Conservation (phyloP, 2,113 vertebrate genomes). For the Upupa epops region DNA sequence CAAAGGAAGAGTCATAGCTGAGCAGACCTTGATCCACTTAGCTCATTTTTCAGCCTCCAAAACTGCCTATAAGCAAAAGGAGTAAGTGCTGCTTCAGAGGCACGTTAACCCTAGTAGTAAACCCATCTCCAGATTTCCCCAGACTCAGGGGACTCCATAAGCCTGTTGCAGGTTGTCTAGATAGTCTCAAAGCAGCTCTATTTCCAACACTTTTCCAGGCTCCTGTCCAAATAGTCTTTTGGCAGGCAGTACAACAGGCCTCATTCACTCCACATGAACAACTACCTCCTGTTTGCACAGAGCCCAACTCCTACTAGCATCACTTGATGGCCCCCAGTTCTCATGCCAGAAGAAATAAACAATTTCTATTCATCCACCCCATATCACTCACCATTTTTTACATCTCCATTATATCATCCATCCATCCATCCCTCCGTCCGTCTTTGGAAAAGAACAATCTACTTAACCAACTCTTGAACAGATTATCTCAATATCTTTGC, state of each 20-base stretch:
- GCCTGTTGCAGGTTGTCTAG: not conserved
- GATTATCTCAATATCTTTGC: not conserved
- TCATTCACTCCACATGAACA: not conserved
- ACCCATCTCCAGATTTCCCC: not conserved
- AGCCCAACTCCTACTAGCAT: not conserved
- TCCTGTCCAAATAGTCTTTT: not conserved
- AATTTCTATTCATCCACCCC: not conserved
- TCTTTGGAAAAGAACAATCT: not conserved
- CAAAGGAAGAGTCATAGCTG: not conserved
- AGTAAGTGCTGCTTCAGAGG: fast-evolving
- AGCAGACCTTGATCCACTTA: not conserved
- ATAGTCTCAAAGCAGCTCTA: not conserved
- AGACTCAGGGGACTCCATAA: not conserved
- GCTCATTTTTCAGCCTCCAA: not conserved
- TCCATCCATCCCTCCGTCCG: too few species aligned
- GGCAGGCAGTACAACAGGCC: not conserved
- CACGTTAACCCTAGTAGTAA: not conserved
- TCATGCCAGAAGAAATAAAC: not conserved
- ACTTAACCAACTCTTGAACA: not conserved
- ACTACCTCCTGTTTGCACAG: not conserved
- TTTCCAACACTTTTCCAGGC: not conserved
- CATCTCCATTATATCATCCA: not conserved
- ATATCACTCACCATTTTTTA: not conserved
- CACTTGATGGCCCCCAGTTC: not conserved
- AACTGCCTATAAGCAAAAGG: not conserved